A percentile compares a stretch with the other conserved stretches of the same genome.
These are phyloP conservation scores for Aricia artaxerxes DNA, from an alignment of 2,888 invertebrate genomes.

Conservation along the genomic window DNA sequence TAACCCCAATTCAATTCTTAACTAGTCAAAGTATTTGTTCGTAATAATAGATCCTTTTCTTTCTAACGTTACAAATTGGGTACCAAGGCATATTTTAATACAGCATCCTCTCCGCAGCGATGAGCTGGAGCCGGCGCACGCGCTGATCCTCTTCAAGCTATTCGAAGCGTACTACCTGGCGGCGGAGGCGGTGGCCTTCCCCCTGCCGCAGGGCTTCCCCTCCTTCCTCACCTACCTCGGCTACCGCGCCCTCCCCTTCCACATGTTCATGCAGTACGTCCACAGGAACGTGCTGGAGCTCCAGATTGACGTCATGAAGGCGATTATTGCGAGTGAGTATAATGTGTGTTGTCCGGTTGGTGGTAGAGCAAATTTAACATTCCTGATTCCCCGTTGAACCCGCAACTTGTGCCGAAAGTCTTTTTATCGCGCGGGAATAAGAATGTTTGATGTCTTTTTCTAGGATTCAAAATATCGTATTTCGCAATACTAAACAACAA, in stretches of 20 bases:
- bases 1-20: too few species aligned
- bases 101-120: slow-evolving; percentile 79
- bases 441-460: too few species aligned
- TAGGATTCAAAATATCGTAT: too few species aligned
- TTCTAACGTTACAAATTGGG: background rate
- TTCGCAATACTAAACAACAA: too few species aligned
- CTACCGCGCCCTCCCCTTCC: slow-evolving; percentile 87
- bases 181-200: slow-evolving; percentile 88
- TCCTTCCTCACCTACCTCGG: slow-evolving; percentile 94
- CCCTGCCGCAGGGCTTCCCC: slow-evolving; percentile 90
- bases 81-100: too few species aligned
- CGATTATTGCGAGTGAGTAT: slow-evolving; percentile 86
- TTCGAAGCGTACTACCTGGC: slow-evolving; percentile 91
- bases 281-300: slow-evolving; percentile 91
- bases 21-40: background rate
- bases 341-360: too few species aligned
- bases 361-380: too few species aligned
- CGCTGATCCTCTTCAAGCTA: slow-evolving; percentile 86
- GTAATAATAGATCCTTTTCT: background rate
- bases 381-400: too few species aligned
- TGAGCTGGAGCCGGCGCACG: slow-evolving; percentile 85
- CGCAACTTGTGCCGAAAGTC: too few species aligned
- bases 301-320: slow-evolving; percentile 93
- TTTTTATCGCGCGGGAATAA: too few species aligned
- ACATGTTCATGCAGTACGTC: slow-evolving; percentile 91